Evolutionary conservation across 2,888 invertebrate species (phyloP).

Genomic region (Lasioglossum morio): DNA sequence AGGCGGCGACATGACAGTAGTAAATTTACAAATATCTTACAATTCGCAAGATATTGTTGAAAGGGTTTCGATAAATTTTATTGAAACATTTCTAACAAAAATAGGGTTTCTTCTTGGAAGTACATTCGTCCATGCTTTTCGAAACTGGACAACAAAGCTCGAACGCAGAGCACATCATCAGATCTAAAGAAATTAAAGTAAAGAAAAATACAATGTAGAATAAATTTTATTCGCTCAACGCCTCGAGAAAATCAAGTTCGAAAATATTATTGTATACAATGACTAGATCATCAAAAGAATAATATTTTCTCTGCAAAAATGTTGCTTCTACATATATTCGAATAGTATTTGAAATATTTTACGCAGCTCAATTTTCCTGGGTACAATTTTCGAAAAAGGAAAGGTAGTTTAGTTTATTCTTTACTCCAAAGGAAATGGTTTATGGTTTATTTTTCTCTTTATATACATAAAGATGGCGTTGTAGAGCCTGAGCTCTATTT

Average conservation of each 20-base stretch:
- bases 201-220: neutral
- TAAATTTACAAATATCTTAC: neutral
- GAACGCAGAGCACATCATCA: neutral
- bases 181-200: neutral
- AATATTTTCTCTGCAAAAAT: neutral
- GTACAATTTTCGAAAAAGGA: neutral
- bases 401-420: neutral
- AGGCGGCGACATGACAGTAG: neutral
- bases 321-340: no score
- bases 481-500: no score
- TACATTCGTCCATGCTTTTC: no score
- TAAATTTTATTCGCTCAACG: no score
- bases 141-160: no score
- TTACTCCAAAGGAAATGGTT: no score
- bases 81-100: constrained; percentile 1
- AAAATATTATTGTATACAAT: no score
- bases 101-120: neutral
- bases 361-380: no score
- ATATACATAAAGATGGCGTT: no score
- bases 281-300: neutral
- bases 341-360: neutral
- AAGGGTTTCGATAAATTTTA: neutral
- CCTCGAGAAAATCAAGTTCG: no score
- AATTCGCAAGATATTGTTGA: neutral
- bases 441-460: no score